Evolutionary conservation across 64 coral and sea anemone species (phyloP), one percentile per base, ranked within the genome.

Genomic region (Actinia equina): DNA sequence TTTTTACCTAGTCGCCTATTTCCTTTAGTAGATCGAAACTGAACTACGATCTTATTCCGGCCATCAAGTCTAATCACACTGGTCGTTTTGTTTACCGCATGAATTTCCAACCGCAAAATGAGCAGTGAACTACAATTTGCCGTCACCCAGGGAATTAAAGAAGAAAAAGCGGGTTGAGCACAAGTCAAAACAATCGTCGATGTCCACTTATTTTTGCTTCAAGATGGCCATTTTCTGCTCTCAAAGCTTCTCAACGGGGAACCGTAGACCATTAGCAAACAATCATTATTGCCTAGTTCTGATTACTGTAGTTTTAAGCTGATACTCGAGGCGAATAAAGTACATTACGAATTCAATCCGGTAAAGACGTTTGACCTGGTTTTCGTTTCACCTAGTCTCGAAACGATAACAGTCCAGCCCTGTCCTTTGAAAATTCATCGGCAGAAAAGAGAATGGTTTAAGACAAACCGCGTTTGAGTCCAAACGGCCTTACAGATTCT

Each of bases 211-310:
- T 52, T 81, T 81, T 81, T 2, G 5, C 45, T 20, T 81, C 45
- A 81, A 81, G 78, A 81, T 81, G 78, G 49, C 78, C 78, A 81
- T 81, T 81, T 52, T 81, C 17, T 9, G 78, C 49, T 81, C 78
- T 81, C 49, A 44, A 37, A 81, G 44, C n/a, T 44, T 81, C 78
- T 81, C 78, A 81, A 52, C 78, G 78, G 78, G 78, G 78, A 19
- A 37, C 78, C 69, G 23, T 74, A 74, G 6, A 26, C n/a, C 78
- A 8, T 81, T 81, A 81, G 78, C 44, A 81, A 52, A 52, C 78
- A 81, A 22, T 81, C 17, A 81, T 81, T 44, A 81, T 52, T 44
- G 78, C 14, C 25, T 74, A 74, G 69, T 41, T 81, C 17, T 81
- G 78, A 81, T 81, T 81, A 49, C 78, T 52, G 43, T 49, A 49